Conservation (phyloP, 2,888 invertebrate species). For the Eupithecia vulgata region DNA sequence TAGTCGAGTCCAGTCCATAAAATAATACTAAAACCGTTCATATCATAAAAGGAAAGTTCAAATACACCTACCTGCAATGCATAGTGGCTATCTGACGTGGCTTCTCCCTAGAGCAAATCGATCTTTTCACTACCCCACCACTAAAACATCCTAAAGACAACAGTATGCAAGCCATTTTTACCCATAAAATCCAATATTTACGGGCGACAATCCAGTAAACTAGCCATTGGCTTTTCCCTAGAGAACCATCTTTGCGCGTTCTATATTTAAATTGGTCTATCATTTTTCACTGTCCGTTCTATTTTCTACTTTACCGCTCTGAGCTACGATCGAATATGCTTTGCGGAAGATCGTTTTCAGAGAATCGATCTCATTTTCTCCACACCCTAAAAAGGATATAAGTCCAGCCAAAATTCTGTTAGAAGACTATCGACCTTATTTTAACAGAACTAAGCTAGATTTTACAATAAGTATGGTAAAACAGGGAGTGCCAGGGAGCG, state of each 20-base stretch:
- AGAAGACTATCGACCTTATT: constrained; percentile 50
- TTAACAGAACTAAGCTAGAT: background rate
- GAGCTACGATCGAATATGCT: constrained; percentile 46
- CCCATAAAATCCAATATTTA: constrained; percentile 39
- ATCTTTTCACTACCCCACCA: constrained; percentile 57
- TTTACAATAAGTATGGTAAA: constrained; percentile 49
- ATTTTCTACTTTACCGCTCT: constrained; percentile 44
- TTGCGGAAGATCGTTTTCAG: constrained; percentile 57
- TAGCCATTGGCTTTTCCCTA: constrained; percentile 72
- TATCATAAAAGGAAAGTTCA: constrained; percentile 33
- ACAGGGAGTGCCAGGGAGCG: constrained; percentile 69
- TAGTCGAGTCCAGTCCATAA: constrained; percentile 8
- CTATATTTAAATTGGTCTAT: constrained; percentile 80
- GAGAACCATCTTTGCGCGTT: constrained; percentile 81
- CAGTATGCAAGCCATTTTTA: constrained; percentile 48
- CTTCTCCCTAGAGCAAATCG: constrained; percentile 80
- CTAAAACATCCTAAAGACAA: constrained; percentile 56
- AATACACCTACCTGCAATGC: constrained; percentile 32
- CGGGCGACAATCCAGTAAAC: constrained; percentile 53
- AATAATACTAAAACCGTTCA: constrained; percentile 23
- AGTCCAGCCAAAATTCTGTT: constrained; percentile 40
- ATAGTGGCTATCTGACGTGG: constrained; percentile 57
- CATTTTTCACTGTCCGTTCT: constrained; percentile 50
- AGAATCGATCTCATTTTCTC: constrained; percentile 79
- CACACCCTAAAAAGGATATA: constrained; percentile 53